Conservation (phyloP, 2,888 invertebrate genomes). For the Xestoiulus laeticollis region DNA sequence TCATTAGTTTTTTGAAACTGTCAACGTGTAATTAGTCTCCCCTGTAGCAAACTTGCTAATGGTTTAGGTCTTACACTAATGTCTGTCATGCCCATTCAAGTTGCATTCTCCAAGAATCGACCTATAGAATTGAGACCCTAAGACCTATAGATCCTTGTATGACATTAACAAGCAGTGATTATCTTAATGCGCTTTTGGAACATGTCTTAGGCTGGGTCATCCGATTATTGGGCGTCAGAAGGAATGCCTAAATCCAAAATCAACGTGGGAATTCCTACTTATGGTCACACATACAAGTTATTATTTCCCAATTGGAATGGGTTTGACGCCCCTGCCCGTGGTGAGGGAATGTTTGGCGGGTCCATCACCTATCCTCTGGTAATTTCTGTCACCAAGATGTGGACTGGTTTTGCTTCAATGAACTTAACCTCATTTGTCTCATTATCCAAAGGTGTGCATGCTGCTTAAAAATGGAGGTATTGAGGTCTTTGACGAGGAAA, state of each 20-base stretch:
- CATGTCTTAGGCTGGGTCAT: conserved; percentile 73
- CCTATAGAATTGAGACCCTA: too few relatives aligned
- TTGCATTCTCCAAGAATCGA: too few relatives aligned
- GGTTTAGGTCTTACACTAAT: too few relatives aligned
- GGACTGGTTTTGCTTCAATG: not conserved
- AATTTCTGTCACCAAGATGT: not conserved
- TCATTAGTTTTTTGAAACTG: too few relatives aligned
- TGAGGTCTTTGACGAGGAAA: conserved; percentile 73
- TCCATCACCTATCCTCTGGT: conserved; percentile 73
- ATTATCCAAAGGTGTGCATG: conserved; percentile 69
- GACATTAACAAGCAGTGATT: too few relatives aligned
- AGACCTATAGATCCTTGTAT: too few relatives aligned
- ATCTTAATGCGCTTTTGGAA: not conserved
- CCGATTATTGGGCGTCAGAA: conserved; percentile 77
- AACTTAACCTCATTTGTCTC: not conserved
- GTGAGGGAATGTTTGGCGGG: conserved; percentile 76
- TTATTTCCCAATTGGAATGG: conserved; percentile 74
- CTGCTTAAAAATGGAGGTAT: conserved; percentile 71
- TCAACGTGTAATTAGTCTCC: too few relatives aligned
- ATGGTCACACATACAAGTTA: conserved; percentile 81
- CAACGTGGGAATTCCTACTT: conserved; percentile 86
- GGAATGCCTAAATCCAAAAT: conserved; percentile 82
- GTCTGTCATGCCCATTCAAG: too few relatives aligned
- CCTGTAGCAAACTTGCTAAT: too few relatives aligned
- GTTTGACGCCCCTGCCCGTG: conserved; percentile 76